A percentile compares a stretch with the other conserved stretches of the same genome.
Conservation (phyloP, 2,113 vertebrate species). For the Eubucco bourcierii region DNA sequence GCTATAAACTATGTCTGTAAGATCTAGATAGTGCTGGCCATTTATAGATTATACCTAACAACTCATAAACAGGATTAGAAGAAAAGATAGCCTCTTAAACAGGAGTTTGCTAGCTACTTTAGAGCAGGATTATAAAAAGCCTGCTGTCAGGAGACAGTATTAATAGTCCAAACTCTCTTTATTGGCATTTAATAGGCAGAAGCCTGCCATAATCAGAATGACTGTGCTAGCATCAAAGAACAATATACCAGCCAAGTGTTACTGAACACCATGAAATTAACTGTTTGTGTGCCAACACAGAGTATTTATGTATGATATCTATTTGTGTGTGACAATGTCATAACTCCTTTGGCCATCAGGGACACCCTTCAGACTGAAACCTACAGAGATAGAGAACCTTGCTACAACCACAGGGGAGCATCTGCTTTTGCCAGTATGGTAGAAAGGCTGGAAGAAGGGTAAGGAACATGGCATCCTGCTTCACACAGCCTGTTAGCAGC, state of each 20-base stretch:
- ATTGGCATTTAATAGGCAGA: conserved; percentile 9
- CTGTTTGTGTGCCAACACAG: neutral
- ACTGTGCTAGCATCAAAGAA: neutral
- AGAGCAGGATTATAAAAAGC: neutral
- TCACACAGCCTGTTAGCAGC: neutral
- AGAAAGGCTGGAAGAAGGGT: neutral
- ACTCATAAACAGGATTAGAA: conserved; percentile 8
- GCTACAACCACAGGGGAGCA: neutral
- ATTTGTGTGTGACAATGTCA: neutral
- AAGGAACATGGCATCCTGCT: neutral
- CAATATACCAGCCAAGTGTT: neutral
- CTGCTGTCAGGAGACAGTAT: neutral
- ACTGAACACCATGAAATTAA: neutral
- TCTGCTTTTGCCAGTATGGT: neutral
- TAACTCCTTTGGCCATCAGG: neutral
- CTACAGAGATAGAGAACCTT: neutral
- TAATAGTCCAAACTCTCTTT: neutral
- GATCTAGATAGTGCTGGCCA: neutral
- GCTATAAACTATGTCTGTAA: neutral
- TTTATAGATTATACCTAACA: conserved; percentile 9
- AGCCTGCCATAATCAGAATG: neutral
- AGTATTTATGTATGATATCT: neutral
- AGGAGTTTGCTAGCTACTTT: neutral
- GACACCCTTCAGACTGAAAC: neutral
- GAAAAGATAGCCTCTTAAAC: neutral